Percentiles rank a stretch among this genome's conserved stretches.
phyloP scores from a whole-genome alignment of 2,888 invertebrate species.

The Elmis aenea region DNA sequence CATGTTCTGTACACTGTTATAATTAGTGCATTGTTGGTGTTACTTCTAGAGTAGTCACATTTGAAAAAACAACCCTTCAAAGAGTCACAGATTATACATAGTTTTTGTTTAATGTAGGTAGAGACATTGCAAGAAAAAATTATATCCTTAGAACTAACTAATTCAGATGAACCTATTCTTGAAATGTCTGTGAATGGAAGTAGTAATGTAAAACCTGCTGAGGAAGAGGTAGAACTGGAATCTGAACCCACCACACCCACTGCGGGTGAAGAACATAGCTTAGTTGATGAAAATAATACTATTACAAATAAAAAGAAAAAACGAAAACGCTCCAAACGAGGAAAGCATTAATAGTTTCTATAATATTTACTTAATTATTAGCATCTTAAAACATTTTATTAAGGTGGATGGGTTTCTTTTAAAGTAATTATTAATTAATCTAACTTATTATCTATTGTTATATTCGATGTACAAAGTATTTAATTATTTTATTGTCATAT shows the following conservation, averaged over 20 bases:
- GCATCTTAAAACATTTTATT: no score
- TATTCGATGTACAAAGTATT: conserved; percentile 43
- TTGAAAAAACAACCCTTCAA: no score
- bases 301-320: conserved; percentile 48
- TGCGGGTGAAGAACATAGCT: conserved; percentile 50
- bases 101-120: conserved; percentile 54
- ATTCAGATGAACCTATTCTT: conserved; percentile 32
- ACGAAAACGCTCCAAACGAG: conserved; percentile 51
- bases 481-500: conserved; percentile 33
- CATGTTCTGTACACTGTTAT: no score
- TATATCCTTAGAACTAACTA: conserved; percentile 79
- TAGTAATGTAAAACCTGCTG: conserved; percentile 10
- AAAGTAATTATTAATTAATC: conserved; percentile 28
- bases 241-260: conserved; percentile 50
- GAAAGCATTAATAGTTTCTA: conserved; percentile 47
- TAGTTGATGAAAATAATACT: conserved; percentile 48
- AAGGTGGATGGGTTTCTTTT: conserved; percentile 37
- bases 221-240: conserved; percentile 18
- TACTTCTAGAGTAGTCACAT: no score
- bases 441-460: conserved; percentile 35
- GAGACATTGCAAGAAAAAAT: conserved; percentile 90
- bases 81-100: no score
- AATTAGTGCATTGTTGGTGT: no score
- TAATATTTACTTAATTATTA: no score
- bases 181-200: conserved; percentile 32